Evolutionary conservation across 2,888 invertebrate species (phyloP), one percentile per base, ranked within the genome.

Genomic region (Hirtodrosophila cameraria): DNA sequence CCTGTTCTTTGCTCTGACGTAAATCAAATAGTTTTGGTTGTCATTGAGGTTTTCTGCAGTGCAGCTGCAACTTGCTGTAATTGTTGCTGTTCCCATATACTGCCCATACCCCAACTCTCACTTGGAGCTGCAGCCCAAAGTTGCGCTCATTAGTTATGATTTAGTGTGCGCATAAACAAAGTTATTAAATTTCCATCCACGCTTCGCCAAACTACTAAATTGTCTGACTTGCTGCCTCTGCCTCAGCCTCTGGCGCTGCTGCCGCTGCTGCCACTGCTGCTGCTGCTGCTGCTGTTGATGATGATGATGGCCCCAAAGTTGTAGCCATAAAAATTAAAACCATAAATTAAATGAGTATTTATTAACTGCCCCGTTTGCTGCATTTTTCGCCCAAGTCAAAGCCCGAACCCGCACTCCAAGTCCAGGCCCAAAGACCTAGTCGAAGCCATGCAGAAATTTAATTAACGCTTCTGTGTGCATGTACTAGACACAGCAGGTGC

Each of bases 261-360:
- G 4, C 23, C 18, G 8, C 13, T n/a, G 5, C 28, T 36, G 38
- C 31, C 27, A 6, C 49, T 35, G 9, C 49, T 41, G 12, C 18
- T 30, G n/a, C 13, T 35, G 13, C 18, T 16, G 53, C 11, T 58
- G 58, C 16, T 23, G 60, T 6, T 43, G 65, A 16, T 70, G 59
- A 35, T 71, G 72, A 38, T 66, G 70, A 72, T 70, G 70, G 73
- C 61, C 77, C 67, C 80, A 69, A 82, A 85, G 80, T 85, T 80
- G 80, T 80, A 75, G 82, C 84, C 82, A 82, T 82, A 84, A 82
- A 82, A 82, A 82, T 82, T 83, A 82, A 86, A 82, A 86, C 86
- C 86, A 82, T 82, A 82, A 82, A 82, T 82, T 80, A 82, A 86
- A 82, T 83, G 83, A 86, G 86, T 86, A 82, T 82, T 82, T 82